These are phyloP conservation scores for Coilia nasus DNA, from an alignment of 2,797 vertebrate species.

Conservation along the genomic window DNA sequence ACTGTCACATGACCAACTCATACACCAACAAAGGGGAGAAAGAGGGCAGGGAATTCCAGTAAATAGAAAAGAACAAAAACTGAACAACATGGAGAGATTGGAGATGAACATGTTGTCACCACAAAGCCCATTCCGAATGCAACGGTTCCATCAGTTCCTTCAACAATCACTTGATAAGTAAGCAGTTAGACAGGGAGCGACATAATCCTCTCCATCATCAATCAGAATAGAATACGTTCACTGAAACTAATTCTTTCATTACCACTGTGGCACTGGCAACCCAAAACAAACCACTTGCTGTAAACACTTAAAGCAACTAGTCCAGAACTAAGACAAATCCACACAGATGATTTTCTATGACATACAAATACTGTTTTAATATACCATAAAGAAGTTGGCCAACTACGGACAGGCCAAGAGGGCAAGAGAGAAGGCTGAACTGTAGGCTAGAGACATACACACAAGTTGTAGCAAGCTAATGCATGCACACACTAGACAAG, in stretches of 20 bases:
- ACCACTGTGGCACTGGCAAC: background rate
- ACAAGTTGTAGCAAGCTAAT: conserved; percentile 32
- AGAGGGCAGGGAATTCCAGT: background rate
- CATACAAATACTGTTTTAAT: background rate
- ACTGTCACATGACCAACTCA: conserved; percentile 36
- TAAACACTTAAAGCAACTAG: background rate
- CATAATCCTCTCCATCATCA: background rate
- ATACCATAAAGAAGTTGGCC: background rate
- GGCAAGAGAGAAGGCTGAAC: conserved; percentile 51
- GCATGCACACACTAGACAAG: background rate
- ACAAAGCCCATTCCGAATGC: background rate
- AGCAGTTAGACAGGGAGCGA: background rate
- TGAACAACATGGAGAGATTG: background rate
- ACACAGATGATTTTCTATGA: background rate
- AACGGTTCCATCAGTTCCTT: background rate
- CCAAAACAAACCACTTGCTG: background rate
- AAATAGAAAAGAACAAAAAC: background rate
- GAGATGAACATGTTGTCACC: background rate
- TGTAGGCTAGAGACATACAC: conserved; percentile 24
- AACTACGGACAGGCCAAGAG: background rate
- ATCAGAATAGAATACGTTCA: background rate
- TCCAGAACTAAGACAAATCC: background rate
- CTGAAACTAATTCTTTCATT: background rate
- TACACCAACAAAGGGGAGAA: background rate
- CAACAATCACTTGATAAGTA: background rate